These are phyloP conservation scores for Cosmia pyralina DNA, from an alignment of 2,888 invertebrate species.

Conservation along the genomic window DNA sequence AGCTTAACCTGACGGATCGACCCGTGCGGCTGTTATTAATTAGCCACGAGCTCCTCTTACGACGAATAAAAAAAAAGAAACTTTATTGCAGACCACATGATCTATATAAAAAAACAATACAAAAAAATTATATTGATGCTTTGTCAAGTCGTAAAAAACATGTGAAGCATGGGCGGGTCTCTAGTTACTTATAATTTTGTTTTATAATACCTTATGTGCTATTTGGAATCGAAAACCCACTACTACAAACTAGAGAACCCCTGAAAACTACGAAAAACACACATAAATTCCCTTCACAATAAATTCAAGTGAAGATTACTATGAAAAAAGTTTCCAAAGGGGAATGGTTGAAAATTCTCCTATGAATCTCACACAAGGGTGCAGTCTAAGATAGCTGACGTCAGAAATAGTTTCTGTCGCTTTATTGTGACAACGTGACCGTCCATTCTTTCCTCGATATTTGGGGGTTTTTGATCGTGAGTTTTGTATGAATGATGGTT, in stretches of 20 bases:
- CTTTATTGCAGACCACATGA: too few relatives aligned
- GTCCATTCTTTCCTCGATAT: constrained; percentile 1
- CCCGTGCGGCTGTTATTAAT: too few relatives aligned
- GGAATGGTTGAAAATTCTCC: constrained; percentile 48
- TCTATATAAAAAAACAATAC: too few relatives aligned
- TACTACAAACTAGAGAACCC: neutral
- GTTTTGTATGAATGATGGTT: constrained; percentile 9
- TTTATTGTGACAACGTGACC: constrained; percentile 61
- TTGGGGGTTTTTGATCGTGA: constrained; percentile 3
- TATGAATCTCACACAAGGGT: constrained; percentile 66
- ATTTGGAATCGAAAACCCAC: neutral
- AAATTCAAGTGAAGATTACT: constrained; percentile 56
- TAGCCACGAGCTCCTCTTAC: too few relatives aligned
- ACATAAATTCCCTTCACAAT: constrained; percentile 57
- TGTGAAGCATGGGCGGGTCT: too few relatives aligned
- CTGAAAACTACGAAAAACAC: constrained; percentile 27
- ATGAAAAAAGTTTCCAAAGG: constrained; percentile 55
- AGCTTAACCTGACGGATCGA: too few relatives aligned
- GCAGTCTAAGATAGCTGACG: constrained; percentile 59
- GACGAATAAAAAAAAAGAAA: too few relatives aligned
- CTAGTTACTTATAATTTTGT: too few relatives aligned
- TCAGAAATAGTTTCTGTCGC: constrained; percentile 49
- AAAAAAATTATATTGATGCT: too few relatives aligned
- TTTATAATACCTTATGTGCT: neutral
- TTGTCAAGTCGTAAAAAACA: too few relatives aligned